Evolutionary conservation across 2,888 invertebrate genomes (phyloP).

Genomic region (Cheilosia vernalis): DNA sequence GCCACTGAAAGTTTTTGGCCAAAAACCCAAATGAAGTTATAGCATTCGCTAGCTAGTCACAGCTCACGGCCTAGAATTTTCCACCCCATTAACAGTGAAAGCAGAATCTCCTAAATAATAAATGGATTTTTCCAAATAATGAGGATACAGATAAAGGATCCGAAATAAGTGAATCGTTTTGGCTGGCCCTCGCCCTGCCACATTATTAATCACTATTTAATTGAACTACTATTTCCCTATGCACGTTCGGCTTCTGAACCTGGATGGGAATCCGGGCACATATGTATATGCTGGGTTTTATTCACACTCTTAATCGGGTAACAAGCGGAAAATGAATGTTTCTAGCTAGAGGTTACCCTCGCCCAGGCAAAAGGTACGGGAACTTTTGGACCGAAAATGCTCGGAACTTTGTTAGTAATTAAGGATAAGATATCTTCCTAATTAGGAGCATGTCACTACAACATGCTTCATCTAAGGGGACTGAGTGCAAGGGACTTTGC

Average conservation of each 20-base stretch:
- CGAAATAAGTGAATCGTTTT: constrained; percentile 18
- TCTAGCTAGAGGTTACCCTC: constrained; percentile 8
- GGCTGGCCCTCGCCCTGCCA: constrained; percentile 34
- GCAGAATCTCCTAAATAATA: constrained; percentile 67
- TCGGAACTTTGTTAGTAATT: not conserved
- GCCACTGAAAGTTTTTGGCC: constrained; percentile 59
- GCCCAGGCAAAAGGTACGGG: not conserved
- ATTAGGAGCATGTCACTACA: not conserved
- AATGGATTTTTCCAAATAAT: constrained; percentile 57
- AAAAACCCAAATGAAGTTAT: constrained; percentile 63
- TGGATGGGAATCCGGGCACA: constrained; percentile 39
- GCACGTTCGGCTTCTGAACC: constrained; percentile 20
- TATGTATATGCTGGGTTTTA: constrained; percentile 20
- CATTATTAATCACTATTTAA: constrained; percentile 69
- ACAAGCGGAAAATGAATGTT: constrained; percentile 38
- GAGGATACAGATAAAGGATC: constrained; percentile 18
- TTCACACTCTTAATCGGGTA: constrained; percentile 16
- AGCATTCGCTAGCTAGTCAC: constrained; percentile 44
- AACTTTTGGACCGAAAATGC: not conserved
- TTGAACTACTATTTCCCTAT: constrained; percentile 64
- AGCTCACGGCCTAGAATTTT: constrained; percentile 66
- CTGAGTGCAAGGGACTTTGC: not conserved
- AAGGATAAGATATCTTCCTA: constrained; percentile 2
- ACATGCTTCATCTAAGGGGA: not conserved
- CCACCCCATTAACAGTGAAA: constrained; percentile 69